These are phyloP conservation scores for Silurus meridionalis DNA, from an alignment of 2,113 vertebrate genomes.

Conservation along the genomic window DNA sequence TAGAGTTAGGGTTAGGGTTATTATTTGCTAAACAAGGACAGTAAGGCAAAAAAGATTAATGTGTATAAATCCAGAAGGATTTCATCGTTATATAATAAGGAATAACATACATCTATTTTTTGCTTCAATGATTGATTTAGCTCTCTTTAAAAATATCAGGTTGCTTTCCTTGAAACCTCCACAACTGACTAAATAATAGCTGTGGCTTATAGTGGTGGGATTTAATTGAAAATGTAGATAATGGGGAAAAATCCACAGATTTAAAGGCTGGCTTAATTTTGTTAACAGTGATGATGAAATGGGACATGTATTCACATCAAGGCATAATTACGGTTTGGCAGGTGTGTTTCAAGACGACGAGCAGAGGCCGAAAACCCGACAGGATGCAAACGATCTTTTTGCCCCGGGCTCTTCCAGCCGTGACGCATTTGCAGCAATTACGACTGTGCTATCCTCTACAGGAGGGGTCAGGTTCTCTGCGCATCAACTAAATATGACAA, in stretches of 20 bases:
- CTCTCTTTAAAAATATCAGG: not conserved
- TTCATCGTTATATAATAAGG: not conserved
- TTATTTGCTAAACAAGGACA: not conserved
- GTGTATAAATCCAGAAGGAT: not conserved
- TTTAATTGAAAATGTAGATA: conserved; percentile 31
- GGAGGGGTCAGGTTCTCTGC: conserved; percentile 64
- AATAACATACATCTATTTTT: conserved; percentile 1
- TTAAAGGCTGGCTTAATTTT: conserved; percentile 45
- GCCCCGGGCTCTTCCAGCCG: conserved; percentile 64
- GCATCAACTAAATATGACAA: conserved; percentile 57
- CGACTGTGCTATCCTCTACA: conserved; percentile 60
- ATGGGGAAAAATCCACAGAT: conserved; percentile 26
- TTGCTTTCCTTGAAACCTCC: not conserved
- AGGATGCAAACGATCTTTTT: conserved; percentile 65
- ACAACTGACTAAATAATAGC: conserved; percentile 3
- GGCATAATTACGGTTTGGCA: conserved; percentile 54
- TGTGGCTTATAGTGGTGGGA: not conserved
- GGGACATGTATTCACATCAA: conserved; percentile 55
- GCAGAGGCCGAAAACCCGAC: conserved; percentile 50
- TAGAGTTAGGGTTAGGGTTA: not conserved
- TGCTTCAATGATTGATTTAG: not conserved
- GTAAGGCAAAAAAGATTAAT: not conserved
- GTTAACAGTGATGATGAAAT: conserved; percentile 41
- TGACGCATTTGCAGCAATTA: conserved; percentile 71
- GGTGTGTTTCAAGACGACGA: conserved; percentile 51